Evolutionary conservation across 2,113 vertebrate genomes (phyloP).

Genomic region (western clawed frog (Xenopus tropicalis)): DNA sequence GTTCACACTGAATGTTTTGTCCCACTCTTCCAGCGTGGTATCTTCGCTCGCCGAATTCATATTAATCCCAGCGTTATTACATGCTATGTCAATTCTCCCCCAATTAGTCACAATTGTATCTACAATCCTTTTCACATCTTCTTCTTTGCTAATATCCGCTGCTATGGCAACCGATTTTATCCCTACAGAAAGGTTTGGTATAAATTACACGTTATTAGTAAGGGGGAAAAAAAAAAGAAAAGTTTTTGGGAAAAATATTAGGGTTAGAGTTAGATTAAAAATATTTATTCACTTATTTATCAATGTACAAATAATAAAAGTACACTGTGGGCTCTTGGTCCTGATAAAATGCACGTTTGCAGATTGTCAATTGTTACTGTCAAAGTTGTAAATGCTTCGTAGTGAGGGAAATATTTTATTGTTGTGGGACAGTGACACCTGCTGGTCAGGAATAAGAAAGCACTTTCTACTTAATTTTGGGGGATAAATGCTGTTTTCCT

Average conservation of each 20-base stretch:
- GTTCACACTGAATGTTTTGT: constrained; percentile 73
- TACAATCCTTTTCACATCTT: constrained; percentile 66
- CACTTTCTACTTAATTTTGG: not conserved
- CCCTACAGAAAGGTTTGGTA: constrained; percentile 55
- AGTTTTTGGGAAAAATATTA: not conserved
- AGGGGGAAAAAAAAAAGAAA: constrained; percentile 21
- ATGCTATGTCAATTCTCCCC: constrained; percentile 66
- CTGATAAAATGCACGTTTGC: not conserved
- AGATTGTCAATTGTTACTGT: not conserved
- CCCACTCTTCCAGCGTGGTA: constrained; percentile 72
- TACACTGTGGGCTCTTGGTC: not conserved
- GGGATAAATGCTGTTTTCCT: too few species aligned
- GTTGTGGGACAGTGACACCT: constrained; percentile 20
- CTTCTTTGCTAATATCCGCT: constrained; percentile 71
- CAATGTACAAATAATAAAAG: not conserved
- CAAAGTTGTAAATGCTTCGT: not conserved
- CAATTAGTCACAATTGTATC: constrained; percentile 62
- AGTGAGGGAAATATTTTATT: not conserved
- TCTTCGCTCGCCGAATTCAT: constrained; percentile 76
- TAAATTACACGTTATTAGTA: constrained; percentile 10
- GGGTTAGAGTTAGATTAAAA: not conserved
- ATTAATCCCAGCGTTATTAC: constrained; percentile 76
- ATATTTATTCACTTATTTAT: not conserved
- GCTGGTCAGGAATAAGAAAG: constrained; percentile 6
- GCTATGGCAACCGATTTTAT: constrained; percentile 63